These are phyloP conservation scores for Protobothrops mucrosquamatus DNA, from an alignment of 2,113 vertebrate species.

Conservation along the genomic window DNA sequence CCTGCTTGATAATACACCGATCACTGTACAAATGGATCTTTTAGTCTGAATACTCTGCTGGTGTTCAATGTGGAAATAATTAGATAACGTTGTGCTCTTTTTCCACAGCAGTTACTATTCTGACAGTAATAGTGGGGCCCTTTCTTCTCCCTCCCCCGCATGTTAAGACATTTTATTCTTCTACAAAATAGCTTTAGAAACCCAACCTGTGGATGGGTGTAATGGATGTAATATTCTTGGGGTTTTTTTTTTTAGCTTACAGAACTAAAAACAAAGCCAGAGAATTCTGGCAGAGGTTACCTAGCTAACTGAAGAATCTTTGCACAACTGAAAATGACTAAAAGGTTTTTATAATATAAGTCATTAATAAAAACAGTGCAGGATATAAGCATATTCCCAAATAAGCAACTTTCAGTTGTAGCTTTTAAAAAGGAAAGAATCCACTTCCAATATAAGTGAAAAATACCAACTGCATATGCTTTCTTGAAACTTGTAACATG, in stretches of 20 bases:
- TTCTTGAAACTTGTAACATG: background rate
- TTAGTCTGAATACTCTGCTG: constrained; percentile 26
- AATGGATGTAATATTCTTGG: constrained; percentile 21
- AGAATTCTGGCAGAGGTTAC: constrained; percentile 2
- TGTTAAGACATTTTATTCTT: constrained; percentile 36
- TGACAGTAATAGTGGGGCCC: constrained; percentile 17
- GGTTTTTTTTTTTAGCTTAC: background rate
- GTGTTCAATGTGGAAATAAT: constrained; percentile 45
- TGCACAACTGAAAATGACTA: background rate
- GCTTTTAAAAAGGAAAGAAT: background rate
- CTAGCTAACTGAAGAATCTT: constrained; percentile 8
- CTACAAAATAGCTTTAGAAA: constrained; percentile 34
- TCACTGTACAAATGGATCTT: constrained; percentile 43
- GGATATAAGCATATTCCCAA: background rate
- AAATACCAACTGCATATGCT: background rate
- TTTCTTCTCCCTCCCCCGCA: background rate
- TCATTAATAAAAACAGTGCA: background rate
- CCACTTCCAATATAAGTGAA: background rate
- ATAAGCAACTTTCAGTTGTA: constrained; percentile 8
- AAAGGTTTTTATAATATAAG: background rate
- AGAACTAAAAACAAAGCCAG: constrained; percentile 12
- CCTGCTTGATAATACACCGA: constrained; percentile 23
- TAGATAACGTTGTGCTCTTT: constrained; percentile 31
- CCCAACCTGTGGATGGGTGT: background rate
- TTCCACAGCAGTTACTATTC: constrained; percentile 48